Conservation (phyloP, 2,797 vertebrate species). For the Toxotes lorentzi region DNA sequence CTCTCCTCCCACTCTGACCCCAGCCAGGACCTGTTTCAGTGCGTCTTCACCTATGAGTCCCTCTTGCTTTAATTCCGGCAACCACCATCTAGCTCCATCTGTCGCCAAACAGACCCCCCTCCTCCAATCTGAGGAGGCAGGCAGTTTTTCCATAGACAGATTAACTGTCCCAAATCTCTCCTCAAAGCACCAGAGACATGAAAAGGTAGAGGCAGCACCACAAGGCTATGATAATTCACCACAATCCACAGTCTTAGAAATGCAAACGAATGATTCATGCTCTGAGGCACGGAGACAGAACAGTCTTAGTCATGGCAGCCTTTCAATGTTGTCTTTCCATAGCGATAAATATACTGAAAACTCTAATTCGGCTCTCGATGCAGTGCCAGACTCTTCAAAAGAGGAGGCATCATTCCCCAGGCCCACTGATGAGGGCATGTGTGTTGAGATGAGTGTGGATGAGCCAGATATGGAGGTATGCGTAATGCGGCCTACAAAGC, state of each 20-base stretch:
- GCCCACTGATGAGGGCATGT: constrained; percentile 48
- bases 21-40: constrained; percentile 19
- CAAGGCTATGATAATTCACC: constrained; percentile 59
- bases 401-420: constrained; percentile 28
- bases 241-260: constrained; percentile 60
- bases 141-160: constrained; percentile 51
- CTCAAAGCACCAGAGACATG: constrained; percentile 67
- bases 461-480: constrained; percentile 77
- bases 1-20: constrained; percentile 62
- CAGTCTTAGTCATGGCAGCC: constrained; percentile 53
- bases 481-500: constrained; percentile 31
- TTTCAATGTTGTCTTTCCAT: constrained; percentile 54
- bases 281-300: constrained; percentile 58
- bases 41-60: constrained; percentile 38
- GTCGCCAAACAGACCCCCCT: constrained; percentile 42
- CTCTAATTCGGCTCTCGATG: constrained; percentile 57
- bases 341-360: constrained; percentile 49
- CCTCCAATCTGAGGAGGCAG: constrained; percentile 35
- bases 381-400: constrained; percentile 82
- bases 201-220: constrained; percentile 56
- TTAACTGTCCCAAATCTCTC: constrained; percentile 69
- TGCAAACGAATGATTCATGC: constrained; percentile 61
- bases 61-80: constrained; percentile 31
- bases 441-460: constrained; percentile 95
- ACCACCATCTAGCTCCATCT: constrained; percentile 19